Conservation (phyloP, 2,797 vertebrate species). For the Cottoperca gobio region DNA sequence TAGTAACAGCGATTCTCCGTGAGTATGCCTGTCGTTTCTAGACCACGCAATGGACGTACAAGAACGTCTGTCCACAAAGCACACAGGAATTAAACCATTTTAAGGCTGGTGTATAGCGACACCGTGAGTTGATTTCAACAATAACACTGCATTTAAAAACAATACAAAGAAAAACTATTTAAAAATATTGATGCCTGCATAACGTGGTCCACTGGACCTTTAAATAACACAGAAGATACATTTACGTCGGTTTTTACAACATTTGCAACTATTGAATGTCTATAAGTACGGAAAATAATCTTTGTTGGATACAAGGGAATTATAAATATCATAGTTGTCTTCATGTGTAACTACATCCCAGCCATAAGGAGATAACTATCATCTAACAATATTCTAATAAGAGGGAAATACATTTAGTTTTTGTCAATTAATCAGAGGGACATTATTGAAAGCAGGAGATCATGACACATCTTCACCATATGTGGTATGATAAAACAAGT, state of each 20-base stretch:
- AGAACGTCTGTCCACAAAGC: too few relatives aligned
- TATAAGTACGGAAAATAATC: neutral
- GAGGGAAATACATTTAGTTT: neutral
- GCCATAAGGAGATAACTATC: too few relatives aligned
- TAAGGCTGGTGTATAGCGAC: slow-evolving; percentile 41
- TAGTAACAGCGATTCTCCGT: neutral
- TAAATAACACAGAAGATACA: fast-evolving
- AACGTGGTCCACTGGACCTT: neutral
- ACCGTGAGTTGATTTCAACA: slow-evolving; percentile 33
- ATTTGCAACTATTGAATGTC: neutral
- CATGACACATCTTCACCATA: neutral
- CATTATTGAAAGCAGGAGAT: neutral
- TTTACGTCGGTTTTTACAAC: neutral
- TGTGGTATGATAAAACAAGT: neutral
- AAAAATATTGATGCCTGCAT: too few relatives aligned
- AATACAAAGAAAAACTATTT: neutral
- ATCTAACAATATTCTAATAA: neutral
- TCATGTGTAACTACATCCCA: neutral
- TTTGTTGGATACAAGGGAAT: neutral
- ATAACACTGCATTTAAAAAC: neutral
- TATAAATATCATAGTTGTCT: neutral
- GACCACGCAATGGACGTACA: too few relatives aligned
- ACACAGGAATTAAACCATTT: neutral
- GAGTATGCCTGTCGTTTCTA: too few relatives aligned
- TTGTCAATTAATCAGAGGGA: neutral